phyloP scores from a whole-genome alignment of 2,113 vertebrate genomes.

The Epinephelus cyanopodus region DNA sequence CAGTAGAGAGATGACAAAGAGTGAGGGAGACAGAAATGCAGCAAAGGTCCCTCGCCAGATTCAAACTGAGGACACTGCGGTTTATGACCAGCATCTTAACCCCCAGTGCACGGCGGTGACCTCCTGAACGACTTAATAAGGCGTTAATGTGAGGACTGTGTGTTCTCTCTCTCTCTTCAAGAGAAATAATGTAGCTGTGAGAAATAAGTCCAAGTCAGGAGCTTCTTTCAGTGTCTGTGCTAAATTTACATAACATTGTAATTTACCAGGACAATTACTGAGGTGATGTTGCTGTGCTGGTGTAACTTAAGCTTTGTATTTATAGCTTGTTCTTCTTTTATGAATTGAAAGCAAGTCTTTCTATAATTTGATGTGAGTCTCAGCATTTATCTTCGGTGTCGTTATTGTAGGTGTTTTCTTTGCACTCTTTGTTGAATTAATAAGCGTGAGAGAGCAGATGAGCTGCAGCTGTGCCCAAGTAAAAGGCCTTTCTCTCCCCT shows the following conservation, averaged over 20 bases:
- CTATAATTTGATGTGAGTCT: background rate
- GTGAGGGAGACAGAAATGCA: background rate
- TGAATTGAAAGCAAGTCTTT: background rate
- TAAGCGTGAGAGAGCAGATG: background rate
- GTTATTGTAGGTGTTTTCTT: background rate
- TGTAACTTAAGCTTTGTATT: background rate
- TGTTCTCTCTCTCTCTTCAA: background rate
- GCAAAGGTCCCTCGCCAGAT: background rate
- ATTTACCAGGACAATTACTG: background rate
- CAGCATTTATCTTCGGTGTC: background rate
- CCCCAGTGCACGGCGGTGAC: background rate
- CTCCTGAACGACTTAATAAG: background rate
- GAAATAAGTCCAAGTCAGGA: background rate
- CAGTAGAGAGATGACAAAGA: background rate
- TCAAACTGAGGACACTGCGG: background rate
- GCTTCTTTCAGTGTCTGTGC: background rate
- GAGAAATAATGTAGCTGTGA: background rate
- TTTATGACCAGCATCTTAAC: background rate
- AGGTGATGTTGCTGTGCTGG: background rate
- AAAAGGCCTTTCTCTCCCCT: background rate
- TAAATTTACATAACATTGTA: background rate
- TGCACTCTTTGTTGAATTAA: constrained; percentile 9
- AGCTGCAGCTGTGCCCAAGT: constrained; percentile 10
- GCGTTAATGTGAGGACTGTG: background rate
- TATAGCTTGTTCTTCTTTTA: background rate